A percentile compares a stretch with the other conserved stretches of the same genome.
Conservation (phyloP, 2,113 vertebrate species). For the Beaufortia kweichowensis region DNA sequence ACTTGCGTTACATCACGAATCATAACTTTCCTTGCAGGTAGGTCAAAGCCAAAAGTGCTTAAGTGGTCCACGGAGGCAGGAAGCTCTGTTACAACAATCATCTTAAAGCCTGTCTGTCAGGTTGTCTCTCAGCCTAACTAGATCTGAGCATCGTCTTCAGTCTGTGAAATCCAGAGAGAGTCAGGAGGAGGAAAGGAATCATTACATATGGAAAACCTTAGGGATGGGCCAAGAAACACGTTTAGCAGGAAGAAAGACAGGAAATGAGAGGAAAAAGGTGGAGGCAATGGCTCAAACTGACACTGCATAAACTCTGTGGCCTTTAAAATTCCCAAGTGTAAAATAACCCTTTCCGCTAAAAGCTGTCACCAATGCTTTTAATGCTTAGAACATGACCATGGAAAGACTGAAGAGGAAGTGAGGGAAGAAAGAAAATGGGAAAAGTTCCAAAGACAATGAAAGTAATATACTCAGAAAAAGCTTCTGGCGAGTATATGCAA, state of each 20-base stretch:
- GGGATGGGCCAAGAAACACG: background rate
- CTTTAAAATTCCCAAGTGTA: conserved; percentile 58
- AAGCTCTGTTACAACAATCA: background rate
- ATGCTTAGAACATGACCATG: conserved; percentile 63
- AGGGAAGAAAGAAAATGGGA: background rate
- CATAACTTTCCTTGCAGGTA: background rate
- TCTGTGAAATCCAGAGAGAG: background rate
- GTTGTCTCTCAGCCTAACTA: conserved; percentile 6
- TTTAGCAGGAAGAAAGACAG: background rate
- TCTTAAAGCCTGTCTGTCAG: conserved; percentile 11
- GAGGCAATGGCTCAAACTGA: conserved; percentile 56
- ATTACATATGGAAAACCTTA: conserved; percentile 36
- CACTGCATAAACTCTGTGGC: conserved; percentile 56
- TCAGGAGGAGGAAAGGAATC: conserved; percentile 25
- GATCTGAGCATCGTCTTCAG: background rate
- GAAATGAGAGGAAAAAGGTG: conserved; percentile 1
- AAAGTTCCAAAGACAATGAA: conserved; percentile 26
- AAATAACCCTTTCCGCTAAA: conserved; percentile 68
- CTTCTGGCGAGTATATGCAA: background rate
- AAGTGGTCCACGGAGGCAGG: background rate
- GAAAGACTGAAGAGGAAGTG: conserved; percentile 30
- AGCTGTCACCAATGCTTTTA: conserved; percentile 62
- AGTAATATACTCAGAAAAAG: conserved; percentile 15
- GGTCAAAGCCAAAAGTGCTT: background rate
- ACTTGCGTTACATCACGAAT: background rate